Evolutionary conservation across 2,888 invertebrate genomes (phyloP).

Genomic region (Microchrysa polita): DNA sequence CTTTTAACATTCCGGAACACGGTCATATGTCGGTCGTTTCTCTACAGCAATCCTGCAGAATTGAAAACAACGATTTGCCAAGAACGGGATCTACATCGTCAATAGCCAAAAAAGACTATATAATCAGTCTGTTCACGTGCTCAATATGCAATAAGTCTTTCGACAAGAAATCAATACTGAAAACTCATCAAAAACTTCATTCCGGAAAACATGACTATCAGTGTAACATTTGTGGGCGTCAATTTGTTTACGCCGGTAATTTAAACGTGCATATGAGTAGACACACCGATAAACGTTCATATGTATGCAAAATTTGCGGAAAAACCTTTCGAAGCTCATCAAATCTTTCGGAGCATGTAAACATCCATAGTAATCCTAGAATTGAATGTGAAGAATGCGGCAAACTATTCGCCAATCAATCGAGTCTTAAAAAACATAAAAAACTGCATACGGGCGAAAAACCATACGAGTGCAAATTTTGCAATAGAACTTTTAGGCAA

Average conservation of each 20-base stretch:
- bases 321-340: constrained; percentile 46
- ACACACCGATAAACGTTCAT: constrained; percentile 48
- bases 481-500: constrained; percentile 47
- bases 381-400: constrained; percentile 39
- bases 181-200: constrained; percentile 44
- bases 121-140: constrained; percentile 39
- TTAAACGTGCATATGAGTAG: constrained; percentile 46
- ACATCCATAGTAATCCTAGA: not conserved
- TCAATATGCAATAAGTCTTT: constrained; percentile 46
- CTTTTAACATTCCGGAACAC: constrained; percentile 40
- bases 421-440: constrained; percentile 44
- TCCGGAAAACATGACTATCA: constrained; percentile 33
- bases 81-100: constrained; percentile 1
- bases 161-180: constrained; percentile 39
- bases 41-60: not conserved
- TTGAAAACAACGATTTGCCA: constrained; percentile 5
- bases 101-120: constrained; percentile 29
- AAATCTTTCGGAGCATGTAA: constrained; percentile 27
- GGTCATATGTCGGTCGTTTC: not conserved
- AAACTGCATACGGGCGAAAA: constrained; percentile 48
- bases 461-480: constrained; percentile 48
- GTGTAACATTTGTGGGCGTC: constrained; percentile 47
- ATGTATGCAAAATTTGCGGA: constrained; percentile 44
- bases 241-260: constrained; percentile 45
- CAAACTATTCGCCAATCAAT: constrained; percentile 29